These are phyloP conservation scores for Thamnophis elegans DNA, from an alignment of 2,797 vertebrate species.

Conservation along the genomic window DNA sequence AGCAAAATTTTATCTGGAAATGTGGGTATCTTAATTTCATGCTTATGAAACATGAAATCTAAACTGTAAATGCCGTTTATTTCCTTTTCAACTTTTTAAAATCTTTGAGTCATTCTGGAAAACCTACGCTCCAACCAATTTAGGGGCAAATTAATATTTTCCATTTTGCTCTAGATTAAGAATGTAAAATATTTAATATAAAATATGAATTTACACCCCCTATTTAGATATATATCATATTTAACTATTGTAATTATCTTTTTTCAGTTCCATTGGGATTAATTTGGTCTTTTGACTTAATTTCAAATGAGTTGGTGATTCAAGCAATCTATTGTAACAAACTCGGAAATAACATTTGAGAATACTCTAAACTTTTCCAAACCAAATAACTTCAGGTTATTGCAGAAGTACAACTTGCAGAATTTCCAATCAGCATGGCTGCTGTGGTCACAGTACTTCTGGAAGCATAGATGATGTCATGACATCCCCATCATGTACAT, in stretches of 20 bases:
- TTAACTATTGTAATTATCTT: slow-evolving; percentile 12
- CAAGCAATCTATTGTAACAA: slow-evolving; percentile 3
- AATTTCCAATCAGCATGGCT: neutral
- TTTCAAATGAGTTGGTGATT: neutral
- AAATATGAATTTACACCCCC: neutral
- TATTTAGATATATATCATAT: slow-evolving; percentile 16
- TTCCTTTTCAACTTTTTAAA: neutral
- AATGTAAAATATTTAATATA: slow-evolving; percentile 41
- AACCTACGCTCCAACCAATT: slow-evolving; percentile 28
- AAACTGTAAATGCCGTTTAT: slow-evolving; percentile 28
- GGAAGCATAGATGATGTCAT: neutral
- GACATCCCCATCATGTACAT: neutral
- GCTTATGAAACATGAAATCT: slow-evolving; percentile 11
- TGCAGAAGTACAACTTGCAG: neutral
- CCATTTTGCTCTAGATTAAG: slow-evolving; percentile 21
- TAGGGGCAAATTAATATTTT: slow-evolving; percentile 40
- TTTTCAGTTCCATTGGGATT: slow-evolving; percentile 22
- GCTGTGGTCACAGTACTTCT: neutral
- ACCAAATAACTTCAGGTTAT: neutral
- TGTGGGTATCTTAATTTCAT: slow-evolving; percentile 25
- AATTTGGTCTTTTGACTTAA: slow-evolving; percentile 10
- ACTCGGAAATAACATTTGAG: neutral
- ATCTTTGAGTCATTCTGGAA: slow-evolving; percentile 22
- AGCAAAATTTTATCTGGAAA: slow-evolving; percentile 52
- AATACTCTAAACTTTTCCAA: neutral